Percentiles rank a stretch among this genome's conserved stretches.
phyloP scores from a whole-genome alignment of 2,888 invertebrate species.

The Clusia tigrina region DNA sequence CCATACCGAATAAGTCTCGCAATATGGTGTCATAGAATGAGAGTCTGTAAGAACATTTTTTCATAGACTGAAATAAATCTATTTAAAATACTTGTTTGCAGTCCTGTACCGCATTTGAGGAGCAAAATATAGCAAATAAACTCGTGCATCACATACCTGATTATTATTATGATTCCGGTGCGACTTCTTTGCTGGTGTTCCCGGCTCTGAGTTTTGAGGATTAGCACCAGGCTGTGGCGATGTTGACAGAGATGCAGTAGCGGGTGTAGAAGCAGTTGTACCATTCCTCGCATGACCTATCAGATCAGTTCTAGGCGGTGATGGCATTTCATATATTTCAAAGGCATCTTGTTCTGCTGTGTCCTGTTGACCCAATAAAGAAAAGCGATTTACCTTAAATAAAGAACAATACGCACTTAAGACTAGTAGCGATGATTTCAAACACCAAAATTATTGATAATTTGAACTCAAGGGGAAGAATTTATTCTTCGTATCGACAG shows the following conservation, averaged over 20 bases:
- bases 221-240: slow-evolving; percentile 30
- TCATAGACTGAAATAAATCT: too few species aligned
- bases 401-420: too few species aligned
- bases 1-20: too few species aligned
- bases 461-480: too few species aligned
- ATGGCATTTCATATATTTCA: slow-evolving; percentile 45
- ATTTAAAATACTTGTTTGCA: too few species aligned
- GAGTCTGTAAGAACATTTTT: too few species aligned
- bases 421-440: too few species aligned
- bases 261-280: slow-evolving; percentile 48
- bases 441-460: too few species aligned
- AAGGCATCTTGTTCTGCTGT: slow-evolving; percentile 27
- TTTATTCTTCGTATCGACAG: too few species aligned
- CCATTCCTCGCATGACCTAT: slow-evolving; percentile 50
- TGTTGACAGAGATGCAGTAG: slow-evolving; percentile 45
- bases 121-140: too few species aligned
- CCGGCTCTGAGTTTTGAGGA: slow-evolving; percentile 28
- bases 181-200: slow-evolving; percentile 39
- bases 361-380: slow-evolving; percentile 37
- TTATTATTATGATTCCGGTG: slow-evolving; percentile 53
- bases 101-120: too few species aligned
- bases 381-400: slow-evolving; percentile 39
- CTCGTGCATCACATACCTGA: slow-evolving; percentile 49
- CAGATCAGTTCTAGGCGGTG: slow-evolving; percentile 37
- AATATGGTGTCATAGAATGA: too few species aligned